Percentiles rank a stretch among this genome's conserved stretches.
Evolutionary conservation across 2,113 vertebrate species (phyloP).

Genomic region (Trichechus manatus): DNA sequence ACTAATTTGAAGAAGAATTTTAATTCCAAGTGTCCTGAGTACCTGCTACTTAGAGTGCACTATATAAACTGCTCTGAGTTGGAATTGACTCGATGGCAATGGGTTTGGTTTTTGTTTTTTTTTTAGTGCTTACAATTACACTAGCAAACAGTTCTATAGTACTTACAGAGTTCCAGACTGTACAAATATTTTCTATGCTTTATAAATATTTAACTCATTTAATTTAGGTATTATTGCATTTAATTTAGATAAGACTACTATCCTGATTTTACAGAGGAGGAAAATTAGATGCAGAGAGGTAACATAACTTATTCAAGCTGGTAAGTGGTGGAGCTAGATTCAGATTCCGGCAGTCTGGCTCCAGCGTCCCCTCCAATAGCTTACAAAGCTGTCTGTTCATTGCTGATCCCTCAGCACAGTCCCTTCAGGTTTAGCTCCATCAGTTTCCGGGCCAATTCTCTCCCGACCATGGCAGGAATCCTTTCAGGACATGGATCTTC

Average conservation of each 20-base stretch:
- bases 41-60: background rate
- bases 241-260: background rate
- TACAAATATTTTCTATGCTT: background rate
- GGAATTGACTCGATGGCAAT: too few relatives aligned
- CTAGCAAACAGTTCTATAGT: background rate
- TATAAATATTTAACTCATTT: background rate
- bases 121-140: background rate
- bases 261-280: background rate
- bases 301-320: background rate
- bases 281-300: background rate
- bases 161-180: background rate
- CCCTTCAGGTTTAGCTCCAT: background rate
- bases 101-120: too few relatives aligned
- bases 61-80: background rate
- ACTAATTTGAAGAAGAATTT: slow-evolving; percentile 20
- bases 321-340: background rate
- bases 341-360: background rate
- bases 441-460: background rate
- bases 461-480: background rate
- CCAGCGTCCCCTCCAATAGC: background rate
- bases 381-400: background rate
- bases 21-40: background rate
- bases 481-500: background rate
- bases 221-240: background rate
- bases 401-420: background rate